Evolutionary conservation across 2,797 vertebrate species (phyloP).

Genomic region (Rhinoraja longicauda): DNA sequence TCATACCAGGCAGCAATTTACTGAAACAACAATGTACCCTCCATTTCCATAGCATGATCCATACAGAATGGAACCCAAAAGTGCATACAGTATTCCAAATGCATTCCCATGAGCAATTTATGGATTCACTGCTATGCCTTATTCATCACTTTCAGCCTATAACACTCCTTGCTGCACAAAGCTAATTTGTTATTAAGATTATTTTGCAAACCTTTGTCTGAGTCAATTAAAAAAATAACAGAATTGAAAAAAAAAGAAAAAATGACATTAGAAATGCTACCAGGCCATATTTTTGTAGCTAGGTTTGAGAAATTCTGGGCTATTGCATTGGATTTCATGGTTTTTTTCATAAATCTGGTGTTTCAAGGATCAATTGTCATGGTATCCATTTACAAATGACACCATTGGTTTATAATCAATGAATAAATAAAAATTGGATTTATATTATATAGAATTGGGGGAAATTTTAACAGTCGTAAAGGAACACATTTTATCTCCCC

Average conservation of each 20-base stretch:
- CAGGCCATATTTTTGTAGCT: background rate
- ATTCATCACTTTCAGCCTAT: background rate
- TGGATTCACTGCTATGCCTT: background rate
- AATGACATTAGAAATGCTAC: background rate
- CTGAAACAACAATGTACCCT: too few species aligned
- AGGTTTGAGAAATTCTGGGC: background rate
- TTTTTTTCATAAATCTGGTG: background rate
- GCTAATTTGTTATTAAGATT: background rate
- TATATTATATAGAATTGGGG: background rate
- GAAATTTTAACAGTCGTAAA: background rate
- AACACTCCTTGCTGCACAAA: background rate
- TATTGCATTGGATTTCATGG: background rate
- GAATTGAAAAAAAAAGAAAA: background rate
- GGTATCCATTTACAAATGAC: background rate
- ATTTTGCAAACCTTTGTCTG: background rate
- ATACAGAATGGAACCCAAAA: background rate
- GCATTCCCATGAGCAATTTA: background rate
- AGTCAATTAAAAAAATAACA: background rate
- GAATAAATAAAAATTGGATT: background rate
- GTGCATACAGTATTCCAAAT: background rate
- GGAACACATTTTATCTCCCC: background rate
- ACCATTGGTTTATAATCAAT: background rate
- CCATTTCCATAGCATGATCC: background rate
- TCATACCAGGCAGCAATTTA: background rate
- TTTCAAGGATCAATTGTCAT: background rate